Evolutionary conservation across 2,888 invertebrate genomes (phyloP).

Genomic region (Mermis nigrescens): DNA sequence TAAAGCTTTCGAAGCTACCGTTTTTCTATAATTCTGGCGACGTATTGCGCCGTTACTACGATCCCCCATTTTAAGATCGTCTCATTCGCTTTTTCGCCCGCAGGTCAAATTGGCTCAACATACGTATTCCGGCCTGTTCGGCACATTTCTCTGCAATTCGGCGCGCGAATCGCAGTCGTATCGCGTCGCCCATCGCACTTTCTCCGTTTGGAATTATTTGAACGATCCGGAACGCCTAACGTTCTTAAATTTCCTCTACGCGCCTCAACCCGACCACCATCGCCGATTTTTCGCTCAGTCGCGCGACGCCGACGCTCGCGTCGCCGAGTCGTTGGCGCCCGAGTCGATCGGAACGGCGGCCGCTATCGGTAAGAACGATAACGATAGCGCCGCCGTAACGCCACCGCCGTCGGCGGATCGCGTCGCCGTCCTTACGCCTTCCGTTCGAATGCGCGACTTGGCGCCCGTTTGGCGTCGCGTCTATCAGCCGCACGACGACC

Average conservation of each 20-base stretch:
- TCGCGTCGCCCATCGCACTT: conserved; percentile 46
- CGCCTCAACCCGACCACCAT: too few species aligned
- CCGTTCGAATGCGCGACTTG: not conserved
- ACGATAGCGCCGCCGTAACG: not conserved
- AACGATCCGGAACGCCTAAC: conserved; percentile 40
- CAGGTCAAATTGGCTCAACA: conserved; percentile 86
- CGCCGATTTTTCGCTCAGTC: not conserved
- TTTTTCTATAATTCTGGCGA: too few species aligned
- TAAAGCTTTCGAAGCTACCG: too few species aligned
- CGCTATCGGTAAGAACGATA: too few species aligned
- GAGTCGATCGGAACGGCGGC: too few species aligned
- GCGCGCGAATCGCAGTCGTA: conserved; percentile 38
- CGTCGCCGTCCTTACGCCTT: not conserved
- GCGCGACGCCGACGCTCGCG: too few species aligned
- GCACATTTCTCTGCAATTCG: conserved; percentile 74
- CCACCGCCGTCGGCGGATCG: not conserved
- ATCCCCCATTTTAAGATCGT: not conserved
- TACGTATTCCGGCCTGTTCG: conserved; percentile 83
- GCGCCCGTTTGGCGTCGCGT: not conserved
- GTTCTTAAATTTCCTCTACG: conserved; percentile 48
- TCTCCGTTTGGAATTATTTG: conserved; percentile 72
- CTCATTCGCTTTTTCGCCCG: too few species aligned
- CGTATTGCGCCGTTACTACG: too few species aligned
- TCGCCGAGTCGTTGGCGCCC: too few species aligned
- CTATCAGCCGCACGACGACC: conserved; percentile 15